These are phyloP conservation scores for Bagarius yarrelli DNA, from an alignment of 2,113 vertebrate genomes.

Conservation along the genomic window DNA sequence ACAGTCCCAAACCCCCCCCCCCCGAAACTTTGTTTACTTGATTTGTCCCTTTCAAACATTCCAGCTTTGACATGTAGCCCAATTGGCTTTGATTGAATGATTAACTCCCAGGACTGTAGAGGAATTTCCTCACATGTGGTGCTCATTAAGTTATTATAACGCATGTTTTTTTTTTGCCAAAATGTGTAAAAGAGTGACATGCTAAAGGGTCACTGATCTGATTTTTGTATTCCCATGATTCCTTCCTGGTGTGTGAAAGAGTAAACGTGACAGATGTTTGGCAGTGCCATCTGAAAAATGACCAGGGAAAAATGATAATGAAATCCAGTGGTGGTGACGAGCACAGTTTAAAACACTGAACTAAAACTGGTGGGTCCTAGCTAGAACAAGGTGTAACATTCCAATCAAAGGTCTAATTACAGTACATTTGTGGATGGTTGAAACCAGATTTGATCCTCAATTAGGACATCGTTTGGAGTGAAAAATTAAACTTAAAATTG, in stretches of 20 bases:
- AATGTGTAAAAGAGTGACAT: constrained; percentile 66
- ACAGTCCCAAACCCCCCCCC: not conserved
- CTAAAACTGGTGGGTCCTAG: constrained; percentile 15
- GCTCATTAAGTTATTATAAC: constrained; percentile 58
- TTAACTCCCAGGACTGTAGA: constrained; percentile 54
- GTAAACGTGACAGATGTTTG: constrained; percentile 66
- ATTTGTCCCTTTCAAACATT: constrained; percentile 23
- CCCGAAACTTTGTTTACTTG: constrained; percentile 18
- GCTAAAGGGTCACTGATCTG: constrained; percentile 39
- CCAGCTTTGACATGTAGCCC: constrained; percentile 21
- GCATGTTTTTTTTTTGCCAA: constrained; percentile 5
- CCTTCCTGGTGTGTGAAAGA: constrained; percentile 65
- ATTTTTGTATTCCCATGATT: constrained; percentile 50
- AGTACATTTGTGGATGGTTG: constrained; percentile 38
- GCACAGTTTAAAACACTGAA: constrained; percentile 22
- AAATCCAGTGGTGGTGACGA: constrained; percentile 57
- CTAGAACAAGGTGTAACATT: constrained; percentile 49
- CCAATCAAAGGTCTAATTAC: constrained; percentile 53
- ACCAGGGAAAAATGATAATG: constrained; percentile 64
- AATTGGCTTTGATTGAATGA: constrained; percentile 20
- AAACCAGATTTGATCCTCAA: constrained; percentile 49
- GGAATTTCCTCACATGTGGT: constrained; percentile 71
- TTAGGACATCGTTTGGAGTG: constrained; percentile 33
- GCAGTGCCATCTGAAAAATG: constrained; percentile 63
- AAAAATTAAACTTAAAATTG: constrained; percentile 44